Percentiles rank a stretch among this genome's conserved stretches.
These are phyloP conservation scores for Liasis olivaceus DNA, from an alignment of 2,797 vertebrate species.

Conservation along the genomic window DNA sequence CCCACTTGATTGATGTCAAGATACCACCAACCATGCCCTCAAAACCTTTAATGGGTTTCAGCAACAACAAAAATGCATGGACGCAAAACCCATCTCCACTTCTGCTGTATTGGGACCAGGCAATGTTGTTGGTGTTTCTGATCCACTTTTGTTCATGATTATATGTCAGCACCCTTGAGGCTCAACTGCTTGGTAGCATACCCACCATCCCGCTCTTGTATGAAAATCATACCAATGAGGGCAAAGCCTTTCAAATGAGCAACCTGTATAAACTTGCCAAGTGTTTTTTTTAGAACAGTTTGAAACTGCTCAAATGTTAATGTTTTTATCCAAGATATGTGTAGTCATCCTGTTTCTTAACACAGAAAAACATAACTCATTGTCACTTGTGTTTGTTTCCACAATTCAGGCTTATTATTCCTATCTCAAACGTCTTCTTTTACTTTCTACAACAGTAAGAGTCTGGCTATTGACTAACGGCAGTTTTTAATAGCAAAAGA, in stretches of 20 bases:
- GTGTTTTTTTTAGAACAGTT: neutral
- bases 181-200: neutral
- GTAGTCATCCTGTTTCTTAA: neutral
- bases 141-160: neutral
- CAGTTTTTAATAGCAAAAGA: slow-evolving; percentile 2
- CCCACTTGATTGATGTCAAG: neutral
- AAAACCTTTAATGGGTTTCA: neutral
- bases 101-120: neutral
- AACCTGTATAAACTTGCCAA: neutral
- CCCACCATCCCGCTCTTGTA: neutral
- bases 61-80: neutral
- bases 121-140: neutral
- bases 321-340: slow-evolving; percentile 16
- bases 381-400: slow-evolving; percentile 14
- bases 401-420: neutral
- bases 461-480: neutral
- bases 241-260: neutral
- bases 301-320: slow-evolving; percentile 12
- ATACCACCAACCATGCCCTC: neutral
- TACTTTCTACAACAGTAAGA: neutral
- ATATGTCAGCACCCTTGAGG: neutral
- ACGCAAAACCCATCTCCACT: neutral
- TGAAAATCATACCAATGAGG: neutral
- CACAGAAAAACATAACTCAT: neutral
- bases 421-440: neutral